Evolutionary conservation across 2,797 vertebrate species (phyloP).

Genomic region (Chaetophractus vellerosus): DNA sequence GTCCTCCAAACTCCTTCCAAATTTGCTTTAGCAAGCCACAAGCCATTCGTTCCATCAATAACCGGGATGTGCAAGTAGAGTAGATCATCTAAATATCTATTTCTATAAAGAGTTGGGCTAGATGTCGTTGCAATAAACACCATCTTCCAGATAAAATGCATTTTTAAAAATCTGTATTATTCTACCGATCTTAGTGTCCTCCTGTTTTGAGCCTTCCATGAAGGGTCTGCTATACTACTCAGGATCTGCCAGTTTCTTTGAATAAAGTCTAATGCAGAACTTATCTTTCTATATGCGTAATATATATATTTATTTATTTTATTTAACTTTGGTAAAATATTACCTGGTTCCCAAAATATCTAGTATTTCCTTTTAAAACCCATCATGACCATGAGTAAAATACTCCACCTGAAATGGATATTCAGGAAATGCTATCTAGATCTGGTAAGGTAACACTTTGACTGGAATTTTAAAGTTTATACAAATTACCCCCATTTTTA

Average conservation of each 20-base stretch:
- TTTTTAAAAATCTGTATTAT: too few species aligned
- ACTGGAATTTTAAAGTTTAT: neutral
- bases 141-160: too few species aligned
- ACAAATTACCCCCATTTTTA: neutral
- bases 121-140: too few species aligned
- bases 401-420: neutral
- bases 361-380: neutral
- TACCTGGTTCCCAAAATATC: neutral
- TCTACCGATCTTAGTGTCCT: too few species aligned
- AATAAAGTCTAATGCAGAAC: neutral
- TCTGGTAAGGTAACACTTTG: neutral
- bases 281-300: neutral
- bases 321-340: neutral
- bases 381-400: neutral
- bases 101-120: too few species aligned
- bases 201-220: too few species aligned
- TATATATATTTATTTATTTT: neutral
- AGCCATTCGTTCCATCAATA: neutral
- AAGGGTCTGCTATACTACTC: too few species aligned
- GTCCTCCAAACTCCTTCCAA: neutral
- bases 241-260: conserved; percentile 5
- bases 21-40: neutral
- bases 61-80: too few species aligned
- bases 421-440: neutral
- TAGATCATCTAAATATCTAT: too few species aligned